Base-by-base conservation (phyloP, 2,888 invertebrate genomes). In the Choreutis nemorana region DNA sequence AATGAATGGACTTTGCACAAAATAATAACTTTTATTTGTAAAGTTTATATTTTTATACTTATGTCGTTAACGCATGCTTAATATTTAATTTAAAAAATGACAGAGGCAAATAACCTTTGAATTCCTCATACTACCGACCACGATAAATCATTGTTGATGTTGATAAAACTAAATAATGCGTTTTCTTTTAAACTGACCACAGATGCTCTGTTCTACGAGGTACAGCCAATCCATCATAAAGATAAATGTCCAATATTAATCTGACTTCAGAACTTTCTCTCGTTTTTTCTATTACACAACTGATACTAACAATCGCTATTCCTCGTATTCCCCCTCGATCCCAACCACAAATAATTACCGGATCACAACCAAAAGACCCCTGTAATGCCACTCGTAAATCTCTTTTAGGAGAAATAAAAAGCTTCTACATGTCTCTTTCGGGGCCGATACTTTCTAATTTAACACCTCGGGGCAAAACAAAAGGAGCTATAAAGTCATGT, bases 361-460 rank as follows among this genome's bases (percentile, higher is more conserved):
- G 57, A 49, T 15, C 43, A 44, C 51, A 33, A 50, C 35, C 50
- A 49, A 50, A 47, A 35, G 45, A 42, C 35, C 42, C 43, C 38
- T 45, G 48, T 44, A 53, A 54, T 50, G 51, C 53, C 44, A 54
- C 55, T 50, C 56, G 61, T 71, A 73, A 68, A 71, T 73, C 65
- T 71, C 55, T 62, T 68, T 63, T 53, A 49, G 50, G 53, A 44
- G 54, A 52, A 57, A 52, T 53, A 54, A 30, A 10, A 37, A 34
- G 34, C 36, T 39, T 32, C n/a, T 44, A 41, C 54, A 54, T 50
- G 45, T 53, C 37, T 44, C 44, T 42, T 37, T 40, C n/a, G 36
- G 48, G 37, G 37, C 43, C 52, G 41, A 53, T 55, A 70, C 77
- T 77, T 78, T 78, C 77, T 77, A 77, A 77, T 72, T 73, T 68